These are phyloP conservation scores for Mus spretus DNA, from an alignment of 2,797 vertebrate genomes.

Conservation along the genomic window DNA sequence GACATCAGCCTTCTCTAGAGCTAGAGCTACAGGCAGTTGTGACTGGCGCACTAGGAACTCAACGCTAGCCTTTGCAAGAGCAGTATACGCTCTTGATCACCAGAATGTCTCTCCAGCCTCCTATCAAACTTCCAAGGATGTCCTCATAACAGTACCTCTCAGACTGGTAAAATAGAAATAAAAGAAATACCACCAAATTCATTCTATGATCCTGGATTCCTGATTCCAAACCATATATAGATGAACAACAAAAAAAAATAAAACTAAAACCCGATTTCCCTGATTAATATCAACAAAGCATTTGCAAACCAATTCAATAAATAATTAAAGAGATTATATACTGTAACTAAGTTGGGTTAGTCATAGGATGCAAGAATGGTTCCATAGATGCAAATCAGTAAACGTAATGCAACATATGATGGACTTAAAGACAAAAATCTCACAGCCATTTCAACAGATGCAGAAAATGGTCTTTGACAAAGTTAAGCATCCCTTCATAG, in stretches of 20 bases:
- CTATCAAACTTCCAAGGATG: neutral
- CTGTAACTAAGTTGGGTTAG: neutral
- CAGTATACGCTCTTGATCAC: neutral
- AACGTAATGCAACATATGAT: neutral
- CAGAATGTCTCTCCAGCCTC: neutral
- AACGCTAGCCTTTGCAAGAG: neutral
- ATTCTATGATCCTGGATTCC: neutral
- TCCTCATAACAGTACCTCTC: neutral
- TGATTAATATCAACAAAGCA: neutral
- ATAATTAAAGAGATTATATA: neutral
- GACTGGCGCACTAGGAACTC: neutral
- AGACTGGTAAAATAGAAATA: neutral
- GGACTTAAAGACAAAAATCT: neutral
- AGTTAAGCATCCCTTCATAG: neutral
- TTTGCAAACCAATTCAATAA: neutral
- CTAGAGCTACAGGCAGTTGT: neutral
- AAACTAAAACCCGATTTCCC: neutral
- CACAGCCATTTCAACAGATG: neutral
- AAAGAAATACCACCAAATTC: neutral
- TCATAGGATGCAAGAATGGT: neutral
- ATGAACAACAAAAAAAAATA: neutral
- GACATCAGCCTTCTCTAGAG: neutral
- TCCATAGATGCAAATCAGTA: neutral
- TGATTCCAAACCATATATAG: neutral
- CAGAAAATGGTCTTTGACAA: neutral